Evolutionary conservation across 1,140 invertebrate genomes (phyloP).

Genomic region (Choristoneura fumiferana): DNA sequence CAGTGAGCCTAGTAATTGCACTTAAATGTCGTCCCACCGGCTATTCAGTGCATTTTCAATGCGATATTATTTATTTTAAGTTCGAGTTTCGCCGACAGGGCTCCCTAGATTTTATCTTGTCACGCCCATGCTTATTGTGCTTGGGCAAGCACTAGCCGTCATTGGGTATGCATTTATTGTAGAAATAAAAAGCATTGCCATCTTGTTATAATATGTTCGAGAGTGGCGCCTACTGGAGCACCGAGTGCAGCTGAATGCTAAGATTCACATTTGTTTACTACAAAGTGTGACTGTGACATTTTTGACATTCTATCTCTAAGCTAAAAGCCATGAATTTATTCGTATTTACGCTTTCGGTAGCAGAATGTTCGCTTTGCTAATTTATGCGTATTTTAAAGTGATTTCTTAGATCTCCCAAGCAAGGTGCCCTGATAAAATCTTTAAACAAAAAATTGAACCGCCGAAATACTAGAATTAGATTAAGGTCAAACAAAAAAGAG

Average conservation of each 20-base stretch:
- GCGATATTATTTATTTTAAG: conserved; percentile 64
- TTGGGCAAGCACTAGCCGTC: conserved; percentile 38
- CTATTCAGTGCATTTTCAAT: conserved; percentile 62
- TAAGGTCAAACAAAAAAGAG: too few relatives aligned
- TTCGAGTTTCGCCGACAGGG: conserved; percentile 50
- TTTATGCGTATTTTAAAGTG: too few relatives aligned
- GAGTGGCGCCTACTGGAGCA: not conserved
- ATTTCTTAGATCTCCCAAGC: too few relatives aligned
- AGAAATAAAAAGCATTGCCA: conserved; percentile 27
- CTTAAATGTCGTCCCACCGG: conserved; percentile 60
- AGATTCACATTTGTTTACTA: too few relatives aligned
- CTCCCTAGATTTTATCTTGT: conserved; percentile 65
- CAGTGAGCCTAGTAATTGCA: conserved; percentile 54
- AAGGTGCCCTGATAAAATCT: too few relatives aligned
- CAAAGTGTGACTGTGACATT: not conserved
- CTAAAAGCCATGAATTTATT: too few relatives aligned
- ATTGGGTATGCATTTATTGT: conserved; percentile 41
- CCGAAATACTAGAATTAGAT: too few relatives aligned
- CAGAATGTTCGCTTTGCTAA: too few relatives aligned
- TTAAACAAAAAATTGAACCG: too few relatives aligned
- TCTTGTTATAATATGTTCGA: conserved; percentile 2
- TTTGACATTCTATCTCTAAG: too few relatives aligned
- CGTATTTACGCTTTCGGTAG: too few relatives aligned
- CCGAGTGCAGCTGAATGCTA: too few relatives aligned
- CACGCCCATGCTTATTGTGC: conserved; percentile 59